Conservation (phyloP, 2,113 vertebrate species). For the Osmerus mordax region DNA sequence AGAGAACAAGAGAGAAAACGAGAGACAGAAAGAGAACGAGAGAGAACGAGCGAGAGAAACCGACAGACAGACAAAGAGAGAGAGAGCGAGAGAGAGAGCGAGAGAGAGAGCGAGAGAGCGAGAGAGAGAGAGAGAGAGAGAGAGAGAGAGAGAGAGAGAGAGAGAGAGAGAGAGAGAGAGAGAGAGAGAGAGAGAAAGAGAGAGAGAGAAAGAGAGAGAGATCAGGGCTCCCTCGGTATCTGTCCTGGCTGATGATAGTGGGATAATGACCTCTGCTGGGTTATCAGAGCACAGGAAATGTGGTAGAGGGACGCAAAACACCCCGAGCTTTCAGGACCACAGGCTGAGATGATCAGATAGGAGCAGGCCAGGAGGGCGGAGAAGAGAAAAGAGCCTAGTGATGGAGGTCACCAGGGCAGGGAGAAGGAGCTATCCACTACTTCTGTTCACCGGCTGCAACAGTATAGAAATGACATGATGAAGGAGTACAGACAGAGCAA, state of each 20-base stretch:
- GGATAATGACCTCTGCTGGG: neutral
- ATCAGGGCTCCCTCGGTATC: neutral
- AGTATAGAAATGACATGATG: no score
- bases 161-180: neutral
- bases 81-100: neutral
- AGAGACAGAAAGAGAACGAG: neutral
- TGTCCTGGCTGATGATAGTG: neutral
- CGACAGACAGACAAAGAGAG: neutral
- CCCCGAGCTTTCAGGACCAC: neutral
- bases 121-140: neutral
- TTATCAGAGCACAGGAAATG: neutral
- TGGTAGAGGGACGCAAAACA: neutral
- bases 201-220: no score
- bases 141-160: neutral
- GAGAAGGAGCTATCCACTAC: no score
- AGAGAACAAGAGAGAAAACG: neutral
- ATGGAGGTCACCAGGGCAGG: neutral
- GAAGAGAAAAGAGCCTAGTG: no score
- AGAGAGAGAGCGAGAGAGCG: neutral
- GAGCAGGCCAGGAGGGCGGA: neutral
- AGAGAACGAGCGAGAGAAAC: neutral
- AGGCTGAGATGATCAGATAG: neutral
- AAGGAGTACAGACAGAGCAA: no score
- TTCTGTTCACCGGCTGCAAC: no score
- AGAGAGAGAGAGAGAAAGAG: neutral